A percentile compares a stretch with the other conserved stretches of the same genome.
These are phyloP conservation scores for Typhlichthys eigenmanni DNA, from an alignment of 2,797 vertebrate genomes.

Conservation along the genomic window DNA sequence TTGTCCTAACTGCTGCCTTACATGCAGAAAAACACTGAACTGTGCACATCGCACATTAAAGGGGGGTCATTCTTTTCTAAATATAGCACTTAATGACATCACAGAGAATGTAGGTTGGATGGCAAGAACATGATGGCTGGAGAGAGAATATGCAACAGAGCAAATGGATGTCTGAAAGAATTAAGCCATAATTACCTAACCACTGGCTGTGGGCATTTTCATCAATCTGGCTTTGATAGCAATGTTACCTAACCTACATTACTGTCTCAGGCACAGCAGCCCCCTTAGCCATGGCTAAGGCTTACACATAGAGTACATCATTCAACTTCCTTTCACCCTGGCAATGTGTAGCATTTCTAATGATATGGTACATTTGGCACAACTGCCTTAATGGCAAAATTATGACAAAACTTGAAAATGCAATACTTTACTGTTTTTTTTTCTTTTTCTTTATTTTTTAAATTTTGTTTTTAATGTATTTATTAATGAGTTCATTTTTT, in stretches of 20 bases:
- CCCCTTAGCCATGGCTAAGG: background rate
- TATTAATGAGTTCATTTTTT: too few species aligned
- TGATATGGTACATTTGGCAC: too few species aligned
- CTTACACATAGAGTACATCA: background rate
- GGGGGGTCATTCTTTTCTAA: constrained; percentile 50
- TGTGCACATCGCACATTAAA: background rate
- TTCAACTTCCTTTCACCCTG: background rate
- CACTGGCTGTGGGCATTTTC: constrained; percentile 46
- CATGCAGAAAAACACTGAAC: constrained; percentile 17
- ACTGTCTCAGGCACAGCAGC: constrained; percentile 17
- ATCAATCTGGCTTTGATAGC: constrained; percentile 54
- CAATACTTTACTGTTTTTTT: too few species aligned
- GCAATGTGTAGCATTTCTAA: background rate
- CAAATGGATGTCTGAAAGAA: constrained; percentile 51
- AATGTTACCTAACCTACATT: constrained; percentile 38
- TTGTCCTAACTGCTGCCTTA: constrained; percentile 37
- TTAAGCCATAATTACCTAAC: constrained; percentile 53
- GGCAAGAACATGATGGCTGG: constrained; percentile 34
- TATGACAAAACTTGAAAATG: too few species aligned
- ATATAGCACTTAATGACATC: constrained; percentile 35
- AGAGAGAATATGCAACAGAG: constrained; percentile 13
- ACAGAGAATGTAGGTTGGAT: constrained; percentile 37
- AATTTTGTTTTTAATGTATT: too few species aligned
- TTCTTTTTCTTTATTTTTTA: too few species aligned
- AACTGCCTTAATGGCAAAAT: too few species aligned